Base-by-base conservation (phyloP, 2,113 vertebrate species). In the mouse (Mus musculus) region DNA sequence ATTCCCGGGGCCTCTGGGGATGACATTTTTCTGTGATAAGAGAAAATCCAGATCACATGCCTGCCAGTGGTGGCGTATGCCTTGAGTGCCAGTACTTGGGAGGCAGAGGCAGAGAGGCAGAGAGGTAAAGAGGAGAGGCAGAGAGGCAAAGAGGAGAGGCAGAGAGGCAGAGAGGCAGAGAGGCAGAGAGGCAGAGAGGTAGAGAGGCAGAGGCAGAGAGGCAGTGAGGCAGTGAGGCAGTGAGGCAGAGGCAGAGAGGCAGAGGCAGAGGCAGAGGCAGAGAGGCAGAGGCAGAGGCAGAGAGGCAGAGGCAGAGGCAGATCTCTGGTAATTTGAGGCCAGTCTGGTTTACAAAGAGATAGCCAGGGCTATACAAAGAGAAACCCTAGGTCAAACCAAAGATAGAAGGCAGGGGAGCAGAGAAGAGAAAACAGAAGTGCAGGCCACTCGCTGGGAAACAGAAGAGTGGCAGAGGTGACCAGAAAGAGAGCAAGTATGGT, bases 401-500 rank as follows among this genome's bases (percentile, higher is more conserved):
- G 36, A n/a, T 39, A 39, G 36, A 7, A 72, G 36, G 30, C 13
- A 36, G 67, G 71, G 71, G 63, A 89, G 54, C 14, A 8, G 36
- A 26, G n/a, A 11, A 36, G 36, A 75, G 28, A 80, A 90, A 67
- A 28, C 46, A 11, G 59, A 93, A 12, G 1, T 59, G 0, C 33
- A 90, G 76, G 46, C 36, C 54, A 65, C 8, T 89, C 26, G 1
- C 1, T 52, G 22, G 26, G 81, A n/a, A 82, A 65, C 17, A 5
- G 24, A 88, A 19, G 10, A 36, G 69, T 2, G 33, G 33, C 69
- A 36, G 33, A 22, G 71, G 7, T 22, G 33, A n/a, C 49, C 73
- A 65, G 88, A 9, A 7, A 1, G 20, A 10, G 4, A 6, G 24
- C 14, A 17, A 39, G 3, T 14, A 1, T 20, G 28, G 3, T 33